Conservation (phyloP, 2,888 invertebrate species). For the Pammene fasciana region DNA sequence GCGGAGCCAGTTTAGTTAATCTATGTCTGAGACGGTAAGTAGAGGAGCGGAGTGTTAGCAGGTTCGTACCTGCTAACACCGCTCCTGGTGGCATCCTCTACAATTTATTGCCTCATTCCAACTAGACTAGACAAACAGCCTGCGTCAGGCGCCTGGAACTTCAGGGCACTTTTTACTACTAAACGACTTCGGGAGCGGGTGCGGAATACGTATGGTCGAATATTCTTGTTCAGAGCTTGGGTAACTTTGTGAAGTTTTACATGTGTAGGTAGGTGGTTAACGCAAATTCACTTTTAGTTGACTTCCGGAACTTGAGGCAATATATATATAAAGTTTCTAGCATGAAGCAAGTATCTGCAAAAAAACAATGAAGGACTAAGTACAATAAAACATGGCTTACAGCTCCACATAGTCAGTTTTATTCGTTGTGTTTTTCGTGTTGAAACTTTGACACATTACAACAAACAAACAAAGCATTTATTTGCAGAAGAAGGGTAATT, state of each 20-base stretch:
- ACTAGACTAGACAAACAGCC: constrained; percentile 58
- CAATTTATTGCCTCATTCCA: constrained; percentile 66
- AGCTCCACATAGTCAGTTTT: not conserved
- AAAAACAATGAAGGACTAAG: not conserved
- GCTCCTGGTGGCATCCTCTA: constrained; percentile 55
- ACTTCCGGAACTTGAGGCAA: not conserved
- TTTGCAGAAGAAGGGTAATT: too few species aligned
- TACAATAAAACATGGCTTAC: not conserved
- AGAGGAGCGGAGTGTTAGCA: constrained; percentile 33
- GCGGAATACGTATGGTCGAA: constrained; percentile 34
- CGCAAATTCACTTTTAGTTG: constrained; percentile 29
- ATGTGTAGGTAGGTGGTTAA: constrained; percentile 11
- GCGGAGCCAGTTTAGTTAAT: constrained; percentile 45
- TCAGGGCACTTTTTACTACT: constrained; percentile 48
- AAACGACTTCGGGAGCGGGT: constrained; percentile 34
- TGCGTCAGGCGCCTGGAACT: constrained; percentile 50
- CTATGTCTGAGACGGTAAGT: constrained; percentile 42
- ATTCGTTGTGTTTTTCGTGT: not conserved
- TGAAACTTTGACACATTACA: too few species aligned
- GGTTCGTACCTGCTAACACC: too few species aligned
- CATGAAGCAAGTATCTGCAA: not conserved
- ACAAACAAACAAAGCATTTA: not conserved
- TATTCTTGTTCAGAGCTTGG: constrained; percentile 27
- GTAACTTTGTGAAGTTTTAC: constrained; percentile 17
- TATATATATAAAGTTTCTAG: not conserved